phyloP scores from a whole-genome alignment of 2,888 invertebrate genomes.

The Watsonalla cultraria region DNA sequence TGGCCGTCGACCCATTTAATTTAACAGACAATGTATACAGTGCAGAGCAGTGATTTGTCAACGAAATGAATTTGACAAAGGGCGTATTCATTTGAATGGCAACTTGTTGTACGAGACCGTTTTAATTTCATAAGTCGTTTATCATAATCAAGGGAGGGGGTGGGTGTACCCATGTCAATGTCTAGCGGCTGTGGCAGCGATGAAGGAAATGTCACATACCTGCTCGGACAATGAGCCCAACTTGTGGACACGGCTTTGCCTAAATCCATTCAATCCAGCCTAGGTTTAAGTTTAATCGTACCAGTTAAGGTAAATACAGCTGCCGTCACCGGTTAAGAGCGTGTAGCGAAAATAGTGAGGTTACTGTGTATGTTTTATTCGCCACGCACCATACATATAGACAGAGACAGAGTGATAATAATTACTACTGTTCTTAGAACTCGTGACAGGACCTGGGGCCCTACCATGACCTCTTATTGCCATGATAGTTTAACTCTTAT shows the following conservation, averaged over 20 bases:
- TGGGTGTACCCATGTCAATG: slow-evolving; percentile 69
- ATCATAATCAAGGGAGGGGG: slow-evolving; percentile 71
- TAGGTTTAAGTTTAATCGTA: slow-evolving; percentile 16
- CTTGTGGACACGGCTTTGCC: slow-evolving; percentile 45
- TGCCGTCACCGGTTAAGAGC: no score
- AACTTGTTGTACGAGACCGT: slow-evolving; percentile 74
- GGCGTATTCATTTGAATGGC: slow-evolving; percentile 73
- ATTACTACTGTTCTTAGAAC: no score
- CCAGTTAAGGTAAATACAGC: no score
- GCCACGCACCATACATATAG: no score
- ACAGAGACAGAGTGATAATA: no score
- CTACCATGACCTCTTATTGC: no score
- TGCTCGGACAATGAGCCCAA: slow-evolving; percentile 58
- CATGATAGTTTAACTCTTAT: no score
- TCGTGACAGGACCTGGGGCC: no score
- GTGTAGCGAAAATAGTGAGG: no score
- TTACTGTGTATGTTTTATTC: no score
- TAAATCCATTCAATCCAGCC: slow-evolving; percentile 27
- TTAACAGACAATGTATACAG: slow-evolving; percentile 67
- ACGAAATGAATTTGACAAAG: slow-evolving; percentile 75
- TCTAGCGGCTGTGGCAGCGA: slow-evolving; percentile 39
- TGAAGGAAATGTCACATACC: slow-evolving; percentile 70
- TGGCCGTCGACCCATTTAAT: slow-evolving; percentile 65
- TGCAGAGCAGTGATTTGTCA: slow-evolving; percentile 73
- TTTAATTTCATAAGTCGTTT: slow-evolving; percentile 79